Percentiles rank a stretch among this genome's conserved stretches.
phyloP scores from a whole-genome alignment of 2,113 vertebrate genomes.

The Ranitomeya imitator region DNA sequence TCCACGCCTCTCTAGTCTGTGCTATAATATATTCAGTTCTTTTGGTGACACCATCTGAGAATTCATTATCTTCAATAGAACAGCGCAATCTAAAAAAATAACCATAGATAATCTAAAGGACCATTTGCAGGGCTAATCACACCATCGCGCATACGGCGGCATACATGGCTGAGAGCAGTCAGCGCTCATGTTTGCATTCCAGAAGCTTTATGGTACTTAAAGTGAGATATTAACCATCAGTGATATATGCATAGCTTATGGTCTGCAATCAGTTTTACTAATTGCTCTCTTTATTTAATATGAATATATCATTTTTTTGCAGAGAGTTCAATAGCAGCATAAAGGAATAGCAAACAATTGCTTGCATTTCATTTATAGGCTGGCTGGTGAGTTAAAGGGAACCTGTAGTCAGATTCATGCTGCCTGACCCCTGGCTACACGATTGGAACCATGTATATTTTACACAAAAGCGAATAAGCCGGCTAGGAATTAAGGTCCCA shows the following conservation, averaged over 20 bases:
- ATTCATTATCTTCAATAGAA: conserved; percentile 49
- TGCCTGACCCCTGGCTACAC: no score
- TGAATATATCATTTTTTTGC: background rate
- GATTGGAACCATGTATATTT: no score
- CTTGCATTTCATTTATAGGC: background rate
- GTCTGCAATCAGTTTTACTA: background rate
- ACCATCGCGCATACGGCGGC: conserved; percentile 23
- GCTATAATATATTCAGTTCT: conserved; percentile 26
- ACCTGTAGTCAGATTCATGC: no score
- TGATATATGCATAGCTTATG: background rate
- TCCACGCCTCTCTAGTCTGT: background rate
- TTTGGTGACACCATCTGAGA: background rate
- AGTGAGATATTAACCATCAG: background rate
- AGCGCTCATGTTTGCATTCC: conserved; percentile 5
- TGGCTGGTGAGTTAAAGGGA: background rate
- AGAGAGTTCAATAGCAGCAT: no score
- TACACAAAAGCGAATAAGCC: no score
- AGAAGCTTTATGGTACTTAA: background rate
- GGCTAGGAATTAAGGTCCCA: no score
- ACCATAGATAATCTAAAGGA: conserved; percentile 20
- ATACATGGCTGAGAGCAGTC: background rate
- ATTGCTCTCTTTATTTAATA: background rate
- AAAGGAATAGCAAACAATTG: background rate
- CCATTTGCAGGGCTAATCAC: conserved; percentile 23
- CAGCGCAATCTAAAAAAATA: conserved; percentile 36